These are phyloP conservation scores for Nannoperca australis DNA, from an alignment of 2,797 vertebrate genomes.

Conservation along the genomic window DNA sequence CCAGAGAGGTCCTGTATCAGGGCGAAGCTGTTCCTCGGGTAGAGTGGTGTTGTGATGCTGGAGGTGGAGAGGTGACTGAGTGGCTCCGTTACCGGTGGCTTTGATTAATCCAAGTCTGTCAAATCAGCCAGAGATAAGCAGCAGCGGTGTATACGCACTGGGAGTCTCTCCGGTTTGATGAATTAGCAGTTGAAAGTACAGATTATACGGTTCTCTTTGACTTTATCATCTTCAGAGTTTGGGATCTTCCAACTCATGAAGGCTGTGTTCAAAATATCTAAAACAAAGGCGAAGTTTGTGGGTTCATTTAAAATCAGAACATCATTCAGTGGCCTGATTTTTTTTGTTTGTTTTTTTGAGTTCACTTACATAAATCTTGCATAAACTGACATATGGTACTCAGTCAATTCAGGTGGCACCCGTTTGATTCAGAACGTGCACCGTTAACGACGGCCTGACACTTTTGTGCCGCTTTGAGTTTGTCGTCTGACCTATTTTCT, in stretches of 20 bases:
- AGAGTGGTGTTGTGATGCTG: conserved; percentile 5
- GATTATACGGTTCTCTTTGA: not conserved
- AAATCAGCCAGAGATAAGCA: conserved; percentile 1
- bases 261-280: not conserved
- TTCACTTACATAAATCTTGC: conserved; percentile 44
- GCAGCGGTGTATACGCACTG: not conserved
- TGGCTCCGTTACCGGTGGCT: conserved; percentile 9
- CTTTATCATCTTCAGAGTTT: not conserved
- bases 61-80: not conserved
- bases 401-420: conserved; percentile 5
- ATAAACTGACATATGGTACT: conserved; percentile 30
- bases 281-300: not conserved
- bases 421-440: conserved; percentile 35
- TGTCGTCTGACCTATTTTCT: conserved; percentile 77
- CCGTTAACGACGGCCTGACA: conserved; percentile 30
- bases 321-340: conserved; percentile 28
- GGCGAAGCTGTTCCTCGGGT: not conserved
- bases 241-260: not conserved
- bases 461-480: conserved; percentile 39
- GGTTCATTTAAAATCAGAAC: not conserved
- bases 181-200: not conserved
- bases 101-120: conserved; percentile 1
- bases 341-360: not conserved
- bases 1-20: conserved; percentile 12
- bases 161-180: not conserved